A percentile compares a stretch with the other conserved stretches of the same genome.
These are phyloP conservation scores for Axea sp. DNA, from an alignment of 2,888 invertebrate species.

Conservation along the genomic window DNA sequence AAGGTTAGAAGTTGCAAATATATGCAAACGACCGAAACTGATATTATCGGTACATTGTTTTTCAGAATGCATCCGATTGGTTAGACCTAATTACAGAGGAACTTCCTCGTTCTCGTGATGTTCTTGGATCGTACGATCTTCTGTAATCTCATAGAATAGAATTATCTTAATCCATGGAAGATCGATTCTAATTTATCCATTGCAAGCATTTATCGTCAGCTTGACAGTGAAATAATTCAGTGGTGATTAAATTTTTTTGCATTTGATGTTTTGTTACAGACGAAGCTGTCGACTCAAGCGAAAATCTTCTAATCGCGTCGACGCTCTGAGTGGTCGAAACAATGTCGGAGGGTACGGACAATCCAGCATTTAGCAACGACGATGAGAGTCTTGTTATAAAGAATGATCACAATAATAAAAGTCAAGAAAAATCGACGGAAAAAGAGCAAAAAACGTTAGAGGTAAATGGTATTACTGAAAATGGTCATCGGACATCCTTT, in stretches of 20 bases:
- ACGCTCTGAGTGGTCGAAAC: slow-evolving; percentile 54
- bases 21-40: slow-evolving; percentile 28
- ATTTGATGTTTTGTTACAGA: slow-evolving; percentile 27
- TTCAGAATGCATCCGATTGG: slow-evolving; percentile 34
- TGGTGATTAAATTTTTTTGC: background rate
- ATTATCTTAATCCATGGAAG: too few species aligned
- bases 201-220: too few species aligned
- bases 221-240: background rate
- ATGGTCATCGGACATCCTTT: slow-evolving; percentile 71
- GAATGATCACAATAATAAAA: slow-evolving; percentile 45
- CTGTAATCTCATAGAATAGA: too few species aligned
- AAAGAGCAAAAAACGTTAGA: slow-evolving; percentile 65
- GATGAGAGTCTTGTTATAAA: slow-evolving; percentile 67
- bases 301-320: slow-evolving; percentile 59
- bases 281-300: slow-evolving; percentile 31
- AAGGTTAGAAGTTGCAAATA: slow-evolving; percentile 33
- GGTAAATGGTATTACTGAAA: slow-evolving; percentile 66
- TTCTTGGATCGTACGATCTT: slow-evolving; percentile 13
- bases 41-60: slow-evolving; percentile 51
- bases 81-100: slow-evolving; percentile 34
- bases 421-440: slow-evolving; percentile 57
- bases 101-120: slow-evolving; percentile 16
- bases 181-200: background rate
- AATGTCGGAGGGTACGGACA: slow-evolving; percentile 76
- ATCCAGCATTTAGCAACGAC: slow-evolving; percentile 76